phyloP scores from a whole-genome alignment of 2,888 invertebrate genomes.

The Corbicula japonica region DNA sequence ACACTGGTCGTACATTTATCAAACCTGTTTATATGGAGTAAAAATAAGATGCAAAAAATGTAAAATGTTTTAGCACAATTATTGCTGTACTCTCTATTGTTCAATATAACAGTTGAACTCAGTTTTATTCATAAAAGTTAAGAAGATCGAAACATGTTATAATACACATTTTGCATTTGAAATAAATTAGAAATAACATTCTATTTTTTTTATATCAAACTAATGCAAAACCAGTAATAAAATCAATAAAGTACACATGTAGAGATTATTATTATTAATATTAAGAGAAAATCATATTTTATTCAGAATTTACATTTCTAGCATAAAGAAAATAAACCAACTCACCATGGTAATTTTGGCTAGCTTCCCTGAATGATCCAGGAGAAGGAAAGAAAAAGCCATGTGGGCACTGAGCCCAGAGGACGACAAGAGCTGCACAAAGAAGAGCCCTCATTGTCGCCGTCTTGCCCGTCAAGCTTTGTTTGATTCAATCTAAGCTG shows the following conservation, averaged over 20 bases:
- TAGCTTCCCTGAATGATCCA: slow-evolving; percentile 26
- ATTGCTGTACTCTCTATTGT: too few species aligned
- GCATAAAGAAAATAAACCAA: not conserved
- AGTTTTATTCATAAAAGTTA: too few species aligned
- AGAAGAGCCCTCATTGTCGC: slow-evolving; percentile 42
- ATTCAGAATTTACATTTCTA: slow-evolving; percentile 1
- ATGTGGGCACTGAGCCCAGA: slow-evolving; percentile 14
- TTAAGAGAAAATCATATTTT: not conserved
- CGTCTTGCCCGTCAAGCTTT: too few species aligned
- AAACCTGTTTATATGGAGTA: too few species aligned
- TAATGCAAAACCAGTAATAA: too few species aligned
- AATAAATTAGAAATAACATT: too few species aligned
- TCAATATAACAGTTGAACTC: too few species aligned
- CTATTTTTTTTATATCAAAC: not conserved
- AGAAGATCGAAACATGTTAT: not conserved
- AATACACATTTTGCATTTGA: too few species aligned
- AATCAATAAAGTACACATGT: not conserved
- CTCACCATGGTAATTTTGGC: slow-evolving; percentile 42
- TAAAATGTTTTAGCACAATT: too few species aligned
- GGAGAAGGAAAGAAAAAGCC: slow-evolving; percentile 14
- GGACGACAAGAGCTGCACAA: slow-evolving; percentile 43
- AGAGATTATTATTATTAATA: not conserved
- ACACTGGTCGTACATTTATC: too few species aligned
- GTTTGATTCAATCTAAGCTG: too few species aligned
- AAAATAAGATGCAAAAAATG: too few species aligned